Conservation (phyloP, 2,113 vertebrate genomes). For the Nesoenas mayeri region DNA sequence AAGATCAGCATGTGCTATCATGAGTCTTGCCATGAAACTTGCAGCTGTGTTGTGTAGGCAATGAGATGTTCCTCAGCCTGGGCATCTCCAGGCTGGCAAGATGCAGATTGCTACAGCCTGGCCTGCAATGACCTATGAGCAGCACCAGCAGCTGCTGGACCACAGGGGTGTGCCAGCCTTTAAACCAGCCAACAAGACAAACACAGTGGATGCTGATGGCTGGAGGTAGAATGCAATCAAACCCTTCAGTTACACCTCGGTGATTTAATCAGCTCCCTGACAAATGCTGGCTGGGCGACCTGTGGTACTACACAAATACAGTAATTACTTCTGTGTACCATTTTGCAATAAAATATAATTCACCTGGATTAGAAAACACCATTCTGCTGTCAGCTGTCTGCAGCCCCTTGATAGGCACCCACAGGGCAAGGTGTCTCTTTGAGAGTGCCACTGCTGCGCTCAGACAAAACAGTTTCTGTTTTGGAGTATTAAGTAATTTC, state of each 20-base stretch:
- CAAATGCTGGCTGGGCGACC: constrained; percentile 35
- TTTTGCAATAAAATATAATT: constrained; percentile 57
- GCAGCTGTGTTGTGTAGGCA: not conserved
- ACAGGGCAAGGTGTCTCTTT: constrained; percentile 9
- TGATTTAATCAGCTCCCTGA: constrained; percentile 71
- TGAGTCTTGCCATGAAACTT: not conserved
- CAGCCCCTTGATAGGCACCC: constrained; percentile 14
- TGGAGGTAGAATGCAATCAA: constrained; percentile 59
- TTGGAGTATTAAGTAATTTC: constrained; percentile 61
- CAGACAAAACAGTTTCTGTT: constrained; percentile 64
- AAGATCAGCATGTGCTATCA: not conserved
- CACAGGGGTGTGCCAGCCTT: not conserved
- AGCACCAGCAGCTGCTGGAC: not conserved
- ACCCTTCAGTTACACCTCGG: constrained; percentile 66
- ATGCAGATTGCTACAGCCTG: not conserved
- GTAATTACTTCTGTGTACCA: constrained; percentile 40
- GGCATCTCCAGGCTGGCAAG: not conserved
- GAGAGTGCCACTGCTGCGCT: constrained; percentile 45
- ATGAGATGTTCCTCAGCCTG: not conserved
- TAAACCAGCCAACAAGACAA: not conserved
- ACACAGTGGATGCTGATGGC: constrained; percentile 14
- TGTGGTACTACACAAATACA: constrained; percentile 32
- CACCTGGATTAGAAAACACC: constrained; percentile 51
- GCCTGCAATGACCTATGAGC: not conserved
- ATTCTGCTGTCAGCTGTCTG: constrained; percentile 56